Evolutionary conservation across 2,888 invertebrate genomes (phyloP), one percentile per base, ranked within the genome.

Genomic region (Stratiomys singularior): DNA sequence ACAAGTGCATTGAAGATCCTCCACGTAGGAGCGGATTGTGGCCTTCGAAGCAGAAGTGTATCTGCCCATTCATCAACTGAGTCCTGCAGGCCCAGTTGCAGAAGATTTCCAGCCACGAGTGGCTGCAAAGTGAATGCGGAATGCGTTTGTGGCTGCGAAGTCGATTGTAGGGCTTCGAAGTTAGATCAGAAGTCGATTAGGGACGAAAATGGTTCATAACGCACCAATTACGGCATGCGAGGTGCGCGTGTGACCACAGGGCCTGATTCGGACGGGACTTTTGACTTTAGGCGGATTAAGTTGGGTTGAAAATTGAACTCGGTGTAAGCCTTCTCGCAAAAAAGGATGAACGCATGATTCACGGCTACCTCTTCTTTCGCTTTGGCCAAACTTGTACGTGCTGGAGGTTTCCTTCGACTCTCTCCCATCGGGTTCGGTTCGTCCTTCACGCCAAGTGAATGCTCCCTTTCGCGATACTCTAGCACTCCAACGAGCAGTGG

Each of bases 131-230:
- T 13, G 15, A 18, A 52, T 18, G 15, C 15, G 2, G 52, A 4
- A 52, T 15, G 52, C 52, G 52, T 52, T n/a, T 52, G 4, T 60
- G 5, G 30, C 64, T 11, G 15, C 11, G 27, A 64, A 64, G 27
- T 64, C 27, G 30, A 7, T 9, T 64, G 30, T 30, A n/a, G 64
- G 64, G 64, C 64, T 64, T 64, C 28, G 9, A 27, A 64, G 23
- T 21, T 60, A 60, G 23, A 23, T 60, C 58, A 60, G 58, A 25
- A 60, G 25, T 18, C 18, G 58, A 60, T 60, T 60, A 60, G 25
- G 23, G 3, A 25, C 58, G 21, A 25, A 60, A 60, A 23, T 60
- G 23, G 3, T 21, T 18, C 58, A 60, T 25, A 60, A 52, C 52
- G 52, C 52, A 18, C 52, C 4, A 52, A 52, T 52, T 18, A 15